Conservation (phyloP, 2,113 vertebrate genomes). For the Myrmecophaga tridactyla region DNA sequence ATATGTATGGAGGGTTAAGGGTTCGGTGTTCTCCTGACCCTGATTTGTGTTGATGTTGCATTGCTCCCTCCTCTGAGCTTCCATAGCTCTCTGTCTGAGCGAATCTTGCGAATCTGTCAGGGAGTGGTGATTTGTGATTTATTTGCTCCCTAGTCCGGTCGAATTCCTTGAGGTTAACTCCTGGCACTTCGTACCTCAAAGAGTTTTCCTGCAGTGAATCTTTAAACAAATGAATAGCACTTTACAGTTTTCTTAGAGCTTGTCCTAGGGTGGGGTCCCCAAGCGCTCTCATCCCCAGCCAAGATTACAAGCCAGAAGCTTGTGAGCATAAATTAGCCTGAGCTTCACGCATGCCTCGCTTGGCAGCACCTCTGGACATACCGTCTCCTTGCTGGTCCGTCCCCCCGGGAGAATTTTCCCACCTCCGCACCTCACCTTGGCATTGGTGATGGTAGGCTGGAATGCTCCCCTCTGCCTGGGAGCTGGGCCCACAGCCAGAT, state of each 20-base stretch:
- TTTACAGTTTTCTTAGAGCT: constrained; percentile 36
- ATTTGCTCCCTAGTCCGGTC: constrained; percentile 39
- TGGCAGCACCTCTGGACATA: not conserved
- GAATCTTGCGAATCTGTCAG: not conserved
- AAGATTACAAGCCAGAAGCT: constrained; percentile 28
- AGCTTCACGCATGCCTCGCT: not conserved
- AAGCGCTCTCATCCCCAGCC: constrained; percentile 26
- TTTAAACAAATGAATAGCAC: constrained; percentile 45
- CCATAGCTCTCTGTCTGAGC: not conserved
- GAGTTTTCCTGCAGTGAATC: constrained; percentile 45
- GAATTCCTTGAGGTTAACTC: constrained; percentile 62
- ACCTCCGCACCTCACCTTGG: not conserved
- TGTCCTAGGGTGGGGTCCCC: constrained; percentile 36
- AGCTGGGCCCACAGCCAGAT: not conserved
- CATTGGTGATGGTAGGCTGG: not conserved
- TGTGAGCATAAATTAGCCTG: constrained; percentile 7
- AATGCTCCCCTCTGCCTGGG: not conserved
- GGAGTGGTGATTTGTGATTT: constrained; percentile 31
- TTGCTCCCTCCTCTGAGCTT: not conserved
- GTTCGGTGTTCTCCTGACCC: not conserved
- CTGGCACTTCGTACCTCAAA: constrained; percentile 33
- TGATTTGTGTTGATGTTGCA: not conserved
- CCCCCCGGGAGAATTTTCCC: not conserved
- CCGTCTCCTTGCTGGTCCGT: not conserved
- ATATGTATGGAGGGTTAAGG: not conserved